These are phyloP conservation scores for Apodemus sylvaticus DNA, from an alignment of 2,113 vertebrate species.

Conservation along the genomic window DNA sequence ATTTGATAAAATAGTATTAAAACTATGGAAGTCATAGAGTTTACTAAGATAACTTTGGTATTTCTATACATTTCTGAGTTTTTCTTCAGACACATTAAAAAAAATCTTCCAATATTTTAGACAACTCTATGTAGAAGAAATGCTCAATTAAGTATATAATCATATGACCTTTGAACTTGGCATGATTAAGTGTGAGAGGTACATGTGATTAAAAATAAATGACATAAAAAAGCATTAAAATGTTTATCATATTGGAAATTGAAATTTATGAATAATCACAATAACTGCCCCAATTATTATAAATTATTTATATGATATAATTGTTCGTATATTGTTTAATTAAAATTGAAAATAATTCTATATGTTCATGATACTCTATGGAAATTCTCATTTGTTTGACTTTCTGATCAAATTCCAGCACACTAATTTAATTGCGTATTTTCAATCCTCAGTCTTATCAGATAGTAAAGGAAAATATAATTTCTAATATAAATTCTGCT, in stretches of 20 bases:
- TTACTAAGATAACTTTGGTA: not conserved
- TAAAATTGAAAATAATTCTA: conserved; percentile 13
- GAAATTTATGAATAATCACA: not conserved
- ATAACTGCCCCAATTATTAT: not conserved
- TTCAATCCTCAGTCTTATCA: conserved; percentile 26
- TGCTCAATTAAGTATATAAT: not conserved
- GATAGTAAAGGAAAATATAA: conserved; percentile 34
- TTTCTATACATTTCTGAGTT: not conserved
- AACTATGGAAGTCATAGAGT: not conserved
- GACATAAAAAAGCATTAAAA: no score
- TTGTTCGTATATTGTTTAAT: not conserved
- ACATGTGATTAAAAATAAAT: not conserved
- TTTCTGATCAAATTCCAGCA: conserved; percentile 9
- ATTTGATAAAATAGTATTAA: not conserved
- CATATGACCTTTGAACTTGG: not conserved
- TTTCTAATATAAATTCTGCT: conserved; percentile 66
- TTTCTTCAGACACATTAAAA: not conserved
- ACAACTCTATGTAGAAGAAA: not conserved
- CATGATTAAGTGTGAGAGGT: not conserved
- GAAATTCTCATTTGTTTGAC: not conserved
- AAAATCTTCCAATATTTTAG: not conserved
- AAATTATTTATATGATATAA: not conserved
- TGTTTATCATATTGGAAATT: not conserved
- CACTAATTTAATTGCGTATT: conserved; percentile 47
- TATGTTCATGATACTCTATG: not conserved